Conservation (phyloP, 23 tunicate genomes). For the Clavelina lepadiformis region DNA sequence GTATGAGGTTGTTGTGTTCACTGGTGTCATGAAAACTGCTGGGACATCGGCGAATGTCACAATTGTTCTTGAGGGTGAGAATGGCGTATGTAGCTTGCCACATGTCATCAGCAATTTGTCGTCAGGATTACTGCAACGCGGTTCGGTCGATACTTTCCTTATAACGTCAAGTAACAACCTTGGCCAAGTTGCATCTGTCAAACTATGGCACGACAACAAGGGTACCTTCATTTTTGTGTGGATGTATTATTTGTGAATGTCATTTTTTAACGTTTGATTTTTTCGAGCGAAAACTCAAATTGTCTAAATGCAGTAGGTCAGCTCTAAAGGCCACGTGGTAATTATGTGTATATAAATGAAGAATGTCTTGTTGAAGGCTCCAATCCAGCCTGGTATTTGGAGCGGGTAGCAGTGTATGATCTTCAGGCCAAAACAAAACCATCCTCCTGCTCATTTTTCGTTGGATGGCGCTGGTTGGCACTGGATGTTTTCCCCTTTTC, state of each 20-base stretch:
- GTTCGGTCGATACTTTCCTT: constrained; percentile 60
- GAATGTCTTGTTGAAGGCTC: too few relatives aligned
- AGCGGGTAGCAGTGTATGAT: constrained; percentile 62
- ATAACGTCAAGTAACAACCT: constrained; percentile 29
- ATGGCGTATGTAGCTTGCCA: constrained; percentile 22
- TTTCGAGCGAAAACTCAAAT: neutral
- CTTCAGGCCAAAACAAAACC: constrained; percentile 10
- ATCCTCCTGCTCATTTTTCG: constrained; percentile 35
- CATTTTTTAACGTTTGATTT: neutral
- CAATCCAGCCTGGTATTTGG: constrained; percentile 57
- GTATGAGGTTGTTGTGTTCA: constrained; percentile 78
- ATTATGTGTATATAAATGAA: too few relatives aligned
- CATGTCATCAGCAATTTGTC: constrained; percentile 44
- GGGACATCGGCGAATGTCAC: constrained; percentile 86
- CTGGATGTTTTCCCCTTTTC: constrained; percentile 61
- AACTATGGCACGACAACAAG: constrained; percentile 80
- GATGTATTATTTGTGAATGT: neutral
- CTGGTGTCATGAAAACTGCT: constrained; percentile 38
- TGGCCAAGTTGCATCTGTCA: constrained; percentile 38
- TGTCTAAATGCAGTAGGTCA: neutral
- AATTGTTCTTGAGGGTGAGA: constrained; percentile 17
- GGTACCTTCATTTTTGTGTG: constrained; percentile 33
- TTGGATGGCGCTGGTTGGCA: constrained; percentile 62
- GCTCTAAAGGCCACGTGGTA: too few relatives aligned
- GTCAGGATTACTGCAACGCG: constrained; percentile 37